Evolutionary conservation across 2,113 vertebrate species (phyloP), one percentile per base, ranked within the genome.

Genomic region (Chionomys nivalis): DNA sequence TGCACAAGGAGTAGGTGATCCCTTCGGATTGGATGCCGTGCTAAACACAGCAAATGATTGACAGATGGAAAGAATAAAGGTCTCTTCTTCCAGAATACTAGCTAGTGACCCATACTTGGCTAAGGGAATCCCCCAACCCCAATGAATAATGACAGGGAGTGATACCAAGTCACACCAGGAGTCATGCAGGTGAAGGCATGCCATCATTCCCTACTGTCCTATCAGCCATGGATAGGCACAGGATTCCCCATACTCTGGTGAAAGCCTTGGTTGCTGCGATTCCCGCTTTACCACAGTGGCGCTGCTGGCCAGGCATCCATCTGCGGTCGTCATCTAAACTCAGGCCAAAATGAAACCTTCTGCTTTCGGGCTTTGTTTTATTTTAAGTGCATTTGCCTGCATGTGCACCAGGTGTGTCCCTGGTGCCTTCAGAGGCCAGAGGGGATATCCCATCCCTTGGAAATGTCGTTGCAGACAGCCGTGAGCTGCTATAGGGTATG

Each of bases 301-400:
- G 28, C 66, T 3, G 5, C 33, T 47, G 73, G 36, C 91, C 49
- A 91, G 87, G 87, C 58, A 44, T 90, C 66, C 73, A 47, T 11
- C 63, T 66, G 58, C 78, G 83, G 63, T 78, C 33, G 14, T n/a
- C 47, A 52, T 83, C 39, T 93, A 95, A 91, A 92, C 47, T 85
- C n/a, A 90, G 86, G 86, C 58, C 85, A 72, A 95, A 49, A 42
- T 24, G 78, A 13, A 58, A 58, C 52, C 52, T 55, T 55, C 7
- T 58, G 52, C 13, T n/a, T 81, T 58, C 36, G 24, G 19, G 78
- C 78, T 55, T 79, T 79, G 21, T 55, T n/a, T 58, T 81, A 39
- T 58, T 36, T 81, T n/a, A n/a, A 21, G 33, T 58, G 36, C 58
- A 23, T 21, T 58, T n/a, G 33, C 36, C 36, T 81, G 21, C 52